These are phyloP conservation scores for Sclerurus mexicanus DNA, from an alignment of 2,113 vertebrate genomes.

Conservation along the genomic window DNA sequence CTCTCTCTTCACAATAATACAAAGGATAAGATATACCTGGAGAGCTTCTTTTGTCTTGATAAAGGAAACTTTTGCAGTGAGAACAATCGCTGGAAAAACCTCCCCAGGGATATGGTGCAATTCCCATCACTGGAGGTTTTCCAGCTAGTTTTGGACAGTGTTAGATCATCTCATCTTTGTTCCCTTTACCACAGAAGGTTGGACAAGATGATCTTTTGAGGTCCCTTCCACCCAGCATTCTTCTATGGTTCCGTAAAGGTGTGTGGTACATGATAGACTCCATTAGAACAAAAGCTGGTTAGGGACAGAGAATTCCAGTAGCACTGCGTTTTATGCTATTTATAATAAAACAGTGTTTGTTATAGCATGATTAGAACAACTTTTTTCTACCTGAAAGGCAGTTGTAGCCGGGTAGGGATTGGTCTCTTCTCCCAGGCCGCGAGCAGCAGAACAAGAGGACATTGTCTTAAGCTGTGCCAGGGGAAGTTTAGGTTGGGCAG, in stretches of 20 bases:
- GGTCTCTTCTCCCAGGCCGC: not conserved
- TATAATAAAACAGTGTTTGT: not conserved
- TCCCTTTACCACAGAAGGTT: accelerated
- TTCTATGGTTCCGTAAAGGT: not conserved
- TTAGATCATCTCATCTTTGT: not conserved
- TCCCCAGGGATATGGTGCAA: not conserved
- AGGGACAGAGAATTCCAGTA: not conserved
- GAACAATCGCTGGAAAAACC: not conserved
- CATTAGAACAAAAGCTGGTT: not conserved
- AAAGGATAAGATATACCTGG: not conserved
- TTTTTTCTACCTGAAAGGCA: not conserved
- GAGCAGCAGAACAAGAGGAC: not conserved
- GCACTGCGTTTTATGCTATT: not conserved
- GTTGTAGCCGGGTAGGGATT: not conserved
- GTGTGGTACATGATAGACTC: not conserved
- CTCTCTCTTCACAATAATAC: not conserved
- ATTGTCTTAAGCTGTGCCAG: not conserved
- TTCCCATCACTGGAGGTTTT: not conserved
- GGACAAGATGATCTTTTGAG: too few relatives aligned
- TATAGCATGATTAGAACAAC: not conserved
- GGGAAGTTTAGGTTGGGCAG: not conserved
- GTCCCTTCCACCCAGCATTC: not conserved
- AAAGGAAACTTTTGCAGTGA: not conserved
- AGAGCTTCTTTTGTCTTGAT: not conserved
- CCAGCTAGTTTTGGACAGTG: not conserved